Percentiles rank a stretch among this genome's conserved stretches.
Conservation (phyloP, 2,888 invertebrate species). For the Aspidapion aeneum region DNA sequence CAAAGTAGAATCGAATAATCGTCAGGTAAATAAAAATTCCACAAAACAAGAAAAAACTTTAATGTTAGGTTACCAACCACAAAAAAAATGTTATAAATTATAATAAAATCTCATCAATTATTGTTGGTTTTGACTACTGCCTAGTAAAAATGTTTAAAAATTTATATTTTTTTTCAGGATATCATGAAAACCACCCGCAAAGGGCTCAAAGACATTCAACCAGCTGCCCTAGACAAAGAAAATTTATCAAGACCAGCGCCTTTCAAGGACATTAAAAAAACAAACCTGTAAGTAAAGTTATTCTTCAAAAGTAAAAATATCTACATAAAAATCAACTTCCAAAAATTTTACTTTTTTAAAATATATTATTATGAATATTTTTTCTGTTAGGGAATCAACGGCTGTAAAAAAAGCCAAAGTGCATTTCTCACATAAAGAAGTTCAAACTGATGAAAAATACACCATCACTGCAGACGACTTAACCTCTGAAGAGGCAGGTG, state of each 20-base stretch:
- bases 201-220: conserved; percentile 72
- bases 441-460: conserved; percentile 54
- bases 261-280: conserved; percentile 34
- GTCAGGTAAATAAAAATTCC: conserved; percentile 40
- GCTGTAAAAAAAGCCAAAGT: conserved; percentile 44
- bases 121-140: too few species aligned
- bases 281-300: conserved; percentile 17
- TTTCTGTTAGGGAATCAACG: conserved; percentile 11
- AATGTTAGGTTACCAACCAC: too few species aligned
- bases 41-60: too few species aligned
- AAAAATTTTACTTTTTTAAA: too few species aligned
- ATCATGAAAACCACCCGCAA: conserved; percentile 59
- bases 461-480: conserved; percentile 65
- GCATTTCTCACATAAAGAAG: conserved; percentile 54
- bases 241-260: conserved; percentile 61
- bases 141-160: too few species aligned
- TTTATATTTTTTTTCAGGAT: too few species aligned
- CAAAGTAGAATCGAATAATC: conserved; percentile 38
- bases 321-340: too few species aligned
- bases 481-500: conserved; percentile 65
- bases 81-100: too few species aligned
- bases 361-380: too few species aligned
- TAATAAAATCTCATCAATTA: too few species aligned
- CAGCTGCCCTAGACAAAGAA: conserved; percentile 68
- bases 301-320: too few species aligned